Conservation (phyloP, 2,113 vertebrate genomes). For the Corynorhinus townsendii region DNA sequence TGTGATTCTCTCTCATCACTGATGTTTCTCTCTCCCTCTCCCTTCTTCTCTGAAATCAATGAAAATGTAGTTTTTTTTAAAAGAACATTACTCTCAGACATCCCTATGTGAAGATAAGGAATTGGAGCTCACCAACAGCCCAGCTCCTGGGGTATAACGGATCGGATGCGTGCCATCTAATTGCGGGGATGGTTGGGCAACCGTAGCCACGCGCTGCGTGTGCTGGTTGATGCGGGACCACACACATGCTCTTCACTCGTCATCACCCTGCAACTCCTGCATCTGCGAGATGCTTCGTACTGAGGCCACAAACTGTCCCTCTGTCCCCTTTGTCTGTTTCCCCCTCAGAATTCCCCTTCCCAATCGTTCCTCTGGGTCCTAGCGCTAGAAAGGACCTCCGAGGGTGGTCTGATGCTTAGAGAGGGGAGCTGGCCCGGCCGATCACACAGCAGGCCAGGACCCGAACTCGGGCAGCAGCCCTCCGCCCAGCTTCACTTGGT, state of each 20-base stretch:
- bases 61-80: too few species aligned
- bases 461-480: not conserved
- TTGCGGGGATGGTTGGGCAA: not conserved
- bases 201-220: rapidly evolving
- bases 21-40: too few species aligned
- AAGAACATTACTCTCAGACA: rapidly evolving
- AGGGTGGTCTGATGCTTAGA: not conserved
- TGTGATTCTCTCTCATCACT: too few species aligned
- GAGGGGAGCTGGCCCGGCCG: not conserved
- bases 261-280: not conserved
- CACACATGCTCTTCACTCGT: rapidly evolving
- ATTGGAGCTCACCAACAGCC: not conserved
- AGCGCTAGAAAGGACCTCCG: not conserved
- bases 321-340: not conserved
- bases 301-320: not conserved
- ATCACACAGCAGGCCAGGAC: too few species aligned
- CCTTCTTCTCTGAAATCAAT: too few species aligned
- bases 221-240: not conserved
- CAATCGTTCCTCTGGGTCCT: not conserved
- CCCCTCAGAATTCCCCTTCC: not conserved
- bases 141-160: too few species aligned
- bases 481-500: not conserved
- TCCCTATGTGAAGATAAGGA: not conserved
- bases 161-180: not conserved
- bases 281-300: not conserved